phyloP scores from a whole-genome alignment of 2,797 vertebrate species.

The Lagodon rhomboides region DNA sequence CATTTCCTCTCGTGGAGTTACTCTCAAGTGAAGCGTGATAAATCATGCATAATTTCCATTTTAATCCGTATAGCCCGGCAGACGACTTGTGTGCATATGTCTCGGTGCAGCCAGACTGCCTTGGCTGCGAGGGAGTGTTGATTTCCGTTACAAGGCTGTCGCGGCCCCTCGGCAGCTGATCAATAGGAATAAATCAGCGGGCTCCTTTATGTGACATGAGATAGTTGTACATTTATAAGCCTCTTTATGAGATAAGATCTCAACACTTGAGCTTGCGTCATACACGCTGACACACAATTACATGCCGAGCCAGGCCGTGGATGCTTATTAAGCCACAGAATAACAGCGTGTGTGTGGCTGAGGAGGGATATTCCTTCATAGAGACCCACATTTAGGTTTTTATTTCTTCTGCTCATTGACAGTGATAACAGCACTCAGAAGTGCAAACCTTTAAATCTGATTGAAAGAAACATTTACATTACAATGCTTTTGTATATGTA shows the following conservation, averaged over 20 bases:
- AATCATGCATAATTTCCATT: constrained; percentile 80
- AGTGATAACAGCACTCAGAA: constrained; percentile 22
- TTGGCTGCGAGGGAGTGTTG: constrained; percentile 78
- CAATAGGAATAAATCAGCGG: constrained; percentile 87
- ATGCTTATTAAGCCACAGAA: constrained; percentile 60
- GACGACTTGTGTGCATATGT: constrained; percentile 60
- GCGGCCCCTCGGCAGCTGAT: constrained; percentile 79
- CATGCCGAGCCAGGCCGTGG: constrained; percentile 33
- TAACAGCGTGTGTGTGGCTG: constrained; percentile 40
- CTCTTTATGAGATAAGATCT: constrained; percentile 87
- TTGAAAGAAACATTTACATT: constrained; percentile 36
- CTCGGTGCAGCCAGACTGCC: constrained; percentile 71
- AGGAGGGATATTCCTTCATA: constrained; percentile 54
- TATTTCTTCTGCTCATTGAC: constrained; percentile 53
- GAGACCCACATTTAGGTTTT: constrained; percentile 31
- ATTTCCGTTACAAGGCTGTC: constrained; percentile 85
- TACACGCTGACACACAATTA: constrained; percentile 67
- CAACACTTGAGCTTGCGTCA: constrained; percentile 83
- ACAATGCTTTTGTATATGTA: constrained; percentile 1
- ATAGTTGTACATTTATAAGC: constrained; percentile 87
- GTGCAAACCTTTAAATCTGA: constrained; percentile 44
- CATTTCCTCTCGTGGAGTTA: constrained; percentile 63
- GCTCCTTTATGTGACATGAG: constrained; percentile 84
- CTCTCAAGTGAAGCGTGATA: constrained; percentile 75
- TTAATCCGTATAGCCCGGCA: constrained; percentile 68